Conservation (phyloP, 2,797 vertebrate species). For the Phoxinus dragarum region DNA sequence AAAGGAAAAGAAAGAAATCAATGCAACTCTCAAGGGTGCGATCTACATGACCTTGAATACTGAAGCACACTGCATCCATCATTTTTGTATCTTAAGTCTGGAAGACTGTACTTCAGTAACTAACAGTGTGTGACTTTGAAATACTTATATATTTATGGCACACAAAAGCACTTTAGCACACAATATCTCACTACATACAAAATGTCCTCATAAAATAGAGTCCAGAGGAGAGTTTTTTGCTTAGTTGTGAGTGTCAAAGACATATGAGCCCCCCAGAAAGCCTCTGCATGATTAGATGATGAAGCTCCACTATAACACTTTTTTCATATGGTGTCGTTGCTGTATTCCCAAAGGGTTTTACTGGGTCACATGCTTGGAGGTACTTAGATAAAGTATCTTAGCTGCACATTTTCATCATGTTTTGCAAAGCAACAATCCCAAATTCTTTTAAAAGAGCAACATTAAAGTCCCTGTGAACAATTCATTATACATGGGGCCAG, state of each 20-base stretch:
- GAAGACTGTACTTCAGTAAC: not conserved
- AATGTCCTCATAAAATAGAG: not conserved
- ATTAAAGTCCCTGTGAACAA: slow-evolving; percentile 3
- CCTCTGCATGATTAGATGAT: slow-evolving; percentile 31
- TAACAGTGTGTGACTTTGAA: slow-evolving; percentile 25
- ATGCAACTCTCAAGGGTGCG: slow-evolving; percentile 15
- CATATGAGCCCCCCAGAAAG: not conserved
- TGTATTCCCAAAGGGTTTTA: slow-evolving; percentile 14
- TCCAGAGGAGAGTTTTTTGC: slow-evolving; percentile 24
- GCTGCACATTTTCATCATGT: slow-evolving; percentile 21
- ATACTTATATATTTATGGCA: slow-evolving; percentile 19
- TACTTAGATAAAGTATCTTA: not conserved
- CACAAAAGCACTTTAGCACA: slow-evolving; percentile 34
- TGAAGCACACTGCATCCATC: slow-evolving; percentile 8
- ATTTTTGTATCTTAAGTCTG: slow-evolving; percentile 20
- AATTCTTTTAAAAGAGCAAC: not conserved
- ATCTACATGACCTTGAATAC: slow-evolving; percentile 39
- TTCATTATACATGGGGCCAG: not conserved
- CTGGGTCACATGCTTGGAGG: slow-evolving; percentile 19
- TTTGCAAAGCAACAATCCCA: slow-evolving; percentile 20
- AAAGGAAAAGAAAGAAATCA: slow-evolving; percentile 1
- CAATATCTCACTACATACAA: not conserved
- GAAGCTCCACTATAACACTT: slow-evolving; percentile 20
- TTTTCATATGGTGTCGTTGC: slow-evolving; percentile 1
- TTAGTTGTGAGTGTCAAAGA: slow-evolving; percentile 8